phyloP scores from a whole-genome alignment of 2,797 vertebrate genomes.

The Periophthalmus magnuspinnatus region DNA sequence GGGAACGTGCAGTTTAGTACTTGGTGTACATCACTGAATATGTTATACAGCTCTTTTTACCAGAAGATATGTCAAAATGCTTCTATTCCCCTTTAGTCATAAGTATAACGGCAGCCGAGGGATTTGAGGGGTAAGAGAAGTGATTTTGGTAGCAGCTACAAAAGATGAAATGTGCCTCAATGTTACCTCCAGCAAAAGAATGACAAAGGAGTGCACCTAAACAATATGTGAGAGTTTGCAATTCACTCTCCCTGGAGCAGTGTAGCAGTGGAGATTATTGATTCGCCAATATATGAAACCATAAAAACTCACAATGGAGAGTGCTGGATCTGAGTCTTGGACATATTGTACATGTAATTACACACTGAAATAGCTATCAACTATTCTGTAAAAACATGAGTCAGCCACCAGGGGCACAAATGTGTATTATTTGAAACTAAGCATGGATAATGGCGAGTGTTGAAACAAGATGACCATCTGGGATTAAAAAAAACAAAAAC shows the following conservation, averaged over 20 bases:
- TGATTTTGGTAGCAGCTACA: slow-evolving; percentile 23
- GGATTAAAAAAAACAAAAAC: neutral
- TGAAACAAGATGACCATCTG: slow-evolving; percentile 30
- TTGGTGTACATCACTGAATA: slow-evolving; percentile 34
- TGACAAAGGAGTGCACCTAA: slow-evolving; percentile 34
- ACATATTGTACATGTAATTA: slow-evolving; percentile 40
- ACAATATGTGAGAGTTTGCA: slow-evolving; percentile 34
- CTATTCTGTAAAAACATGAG: neutral
- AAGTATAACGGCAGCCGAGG: slow-evolving; percentile 24
- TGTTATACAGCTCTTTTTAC: slow-evolving; percentile 17
- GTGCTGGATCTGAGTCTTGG: slow-evolving; percentile 16
- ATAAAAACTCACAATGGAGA: slow-evolving; percentile 20
- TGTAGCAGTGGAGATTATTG: slow-evolving; percentile 32
- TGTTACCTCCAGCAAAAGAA: slow-evolving; percentile 23
- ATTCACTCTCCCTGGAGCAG: slow-evolving; percentile 28
- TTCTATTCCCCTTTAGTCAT: slow-evolving; percentile 34
- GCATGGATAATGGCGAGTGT: neutral
- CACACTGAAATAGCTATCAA: slow-evolving; percentile 13
- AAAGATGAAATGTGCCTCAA: slow-evolving; percentile 33
- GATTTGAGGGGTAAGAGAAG: slow-evolving; percentile 19
- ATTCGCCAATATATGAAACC: slow-evolving; percentile 37
- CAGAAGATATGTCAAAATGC: slow-evolving; percentile 34
- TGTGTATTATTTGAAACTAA: neutral
- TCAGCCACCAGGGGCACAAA: neutral
- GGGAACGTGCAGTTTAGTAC: slow-evolving; percentile 31